Conservation (phyloP, 1,140 invertebrate genomes). For the Aphelenchoides fujianensis region DNA sequence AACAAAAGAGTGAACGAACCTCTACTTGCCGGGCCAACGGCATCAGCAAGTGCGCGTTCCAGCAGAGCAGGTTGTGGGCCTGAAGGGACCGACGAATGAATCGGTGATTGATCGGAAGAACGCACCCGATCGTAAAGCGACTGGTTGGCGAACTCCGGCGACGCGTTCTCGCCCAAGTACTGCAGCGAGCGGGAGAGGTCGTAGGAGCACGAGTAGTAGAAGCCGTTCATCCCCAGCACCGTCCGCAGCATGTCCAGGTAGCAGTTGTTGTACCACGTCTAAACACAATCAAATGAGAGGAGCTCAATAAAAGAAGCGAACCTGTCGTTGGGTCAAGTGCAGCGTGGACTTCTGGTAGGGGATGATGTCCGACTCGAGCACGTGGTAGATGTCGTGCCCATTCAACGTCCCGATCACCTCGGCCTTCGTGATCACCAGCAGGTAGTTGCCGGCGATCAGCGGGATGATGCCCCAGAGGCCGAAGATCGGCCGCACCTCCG, state of each 20-base stretch:
- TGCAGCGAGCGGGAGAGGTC: constrained; percentile 90
- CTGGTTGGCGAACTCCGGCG: constrained; percentile 77
- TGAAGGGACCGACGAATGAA: constrained; percentile 45
- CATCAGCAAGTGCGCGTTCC: constrained; percentile 81
- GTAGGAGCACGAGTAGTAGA: constrained; percentile 88
- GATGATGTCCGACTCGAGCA: constrained; percentile 78
- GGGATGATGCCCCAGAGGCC: constrained; percentile 83
- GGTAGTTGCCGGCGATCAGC: constrained; percentile 70
- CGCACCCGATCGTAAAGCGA: constrained; percentile 65
- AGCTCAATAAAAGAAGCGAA: too few species aligned
- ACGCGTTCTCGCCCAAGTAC: constrained; percentile 72
- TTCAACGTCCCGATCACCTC: constrained; percentile 79
- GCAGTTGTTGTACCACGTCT: constrained; percentile 72
- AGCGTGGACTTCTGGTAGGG: constrained; percentile 76
- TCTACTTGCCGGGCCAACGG: constrained; percentile 65
- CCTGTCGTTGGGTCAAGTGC: constrained; percentile 79
- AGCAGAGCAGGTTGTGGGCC: constrained; percentile 84
- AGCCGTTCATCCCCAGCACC: constrained; percentile 75
- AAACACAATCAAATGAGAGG: too few species aligned
- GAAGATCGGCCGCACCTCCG: constrained; percentile 69
- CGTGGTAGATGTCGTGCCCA: constrained; percentile 79
- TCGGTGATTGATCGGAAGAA: constrained; percentile 18
- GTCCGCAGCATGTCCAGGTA: constrained; percentile 78
- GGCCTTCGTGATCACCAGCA: constrained; percentile 83
- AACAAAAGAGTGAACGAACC: too few species aligned